Percentiles rank a stretch among this genome's conserved stretches.
Evolutionary conservation across 2,888 invertebrate genomes (phyloP).

Genomic region (Dasysyrphus albostriatus): DNA sequence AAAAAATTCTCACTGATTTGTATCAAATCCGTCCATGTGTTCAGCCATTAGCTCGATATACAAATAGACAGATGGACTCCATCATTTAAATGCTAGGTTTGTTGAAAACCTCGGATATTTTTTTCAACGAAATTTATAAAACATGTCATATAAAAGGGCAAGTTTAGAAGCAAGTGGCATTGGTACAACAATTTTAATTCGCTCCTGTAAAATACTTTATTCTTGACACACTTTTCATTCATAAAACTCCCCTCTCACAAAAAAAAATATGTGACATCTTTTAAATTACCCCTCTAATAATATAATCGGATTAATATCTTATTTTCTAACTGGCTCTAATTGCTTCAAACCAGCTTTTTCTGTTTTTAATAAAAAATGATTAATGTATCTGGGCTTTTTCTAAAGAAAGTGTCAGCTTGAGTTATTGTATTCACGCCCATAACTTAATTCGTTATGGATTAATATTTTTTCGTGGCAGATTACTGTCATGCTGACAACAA

Average conservation of each 20-base stretch:
- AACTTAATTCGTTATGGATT: neutral
- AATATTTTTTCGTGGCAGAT: conserved; percentile 4
- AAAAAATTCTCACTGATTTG: no score
- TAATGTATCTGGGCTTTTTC: neutral
- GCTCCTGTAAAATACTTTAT: conserved; percentile 2
- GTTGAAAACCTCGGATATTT: neutral
- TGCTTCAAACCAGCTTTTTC: neutral
- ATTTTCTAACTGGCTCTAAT: neutral
- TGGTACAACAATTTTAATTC: neutral
- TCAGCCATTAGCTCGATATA: no score
- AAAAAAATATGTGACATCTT: neutral
- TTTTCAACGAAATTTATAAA: neutral
- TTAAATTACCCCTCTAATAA: neutral
- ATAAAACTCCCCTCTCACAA: neutral
- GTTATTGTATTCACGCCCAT: neutral
- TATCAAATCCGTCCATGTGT: no score
- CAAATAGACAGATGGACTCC: no score
- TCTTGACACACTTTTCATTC: conserved; percentile 21
- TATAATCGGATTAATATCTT: neutral
- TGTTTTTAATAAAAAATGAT: neutral
- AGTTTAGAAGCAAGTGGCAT: neutral
- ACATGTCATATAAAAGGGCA: neutral
- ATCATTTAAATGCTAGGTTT: neutral
- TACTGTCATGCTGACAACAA: conserved; percentile 3
- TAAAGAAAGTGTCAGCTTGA: conserved; percentile 8